These are phyloP conservation scores for Eurystomus gularis DNA, from an alignment of 2,113 vertebrate species.

Conservation along the genomic window DNA sequence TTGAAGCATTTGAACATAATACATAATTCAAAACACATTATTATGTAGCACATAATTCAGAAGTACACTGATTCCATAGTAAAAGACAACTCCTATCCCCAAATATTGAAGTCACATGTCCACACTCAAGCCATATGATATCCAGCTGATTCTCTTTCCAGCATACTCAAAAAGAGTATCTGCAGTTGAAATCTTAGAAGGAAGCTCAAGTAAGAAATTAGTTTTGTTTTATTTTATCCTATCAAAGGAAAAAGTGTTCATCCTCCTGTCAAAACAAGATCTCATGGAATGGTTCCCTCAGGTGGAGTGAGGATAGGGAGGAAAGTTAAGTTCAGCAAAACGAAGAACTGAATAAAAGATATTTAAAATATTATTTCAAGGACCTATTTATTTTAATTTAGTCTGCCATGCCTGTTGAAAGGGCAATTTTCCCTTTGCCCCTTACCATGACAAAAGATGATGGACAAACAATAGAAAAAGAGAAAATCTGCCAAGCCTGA, in stretches of 20 bases:
- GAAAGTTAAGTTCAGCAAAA: neutral
- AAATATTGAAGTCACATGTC: neutral
- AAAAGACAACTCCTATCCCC: neutral
- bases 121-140: neutral
- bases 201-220: neutral
- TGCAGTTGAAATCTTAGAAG: neutral
- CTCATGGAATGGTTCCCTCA: neutral
- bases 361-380: neutral
- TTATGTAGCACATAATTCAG: neutral
- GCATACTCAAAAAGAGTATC: neutral
- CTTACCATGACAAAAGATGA: neutral
- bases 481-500: neutral
- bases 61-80: neutral
- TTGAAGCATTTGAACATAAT: neutral
- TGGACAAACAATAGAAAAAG: constrained; percentile 9
- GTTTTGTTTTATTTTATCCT: neutral
- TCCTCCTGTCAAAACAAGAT: neutral
- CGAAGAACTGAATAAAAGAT: neutral
- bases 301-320: neutral
- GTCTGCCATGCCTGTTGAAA: neutral
- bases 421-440: neutral
- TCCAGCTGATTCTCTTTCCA: neutral
- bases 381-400: neutral
- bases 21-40: too few relatives aligned
- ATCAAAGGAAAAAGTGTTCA: neutral